Percentiles rank a stretch among this genome's conserved stretches.
Conservation (phyloP, 2,888 invertebrate species). For the Trissolcus japonicus region DNA sequence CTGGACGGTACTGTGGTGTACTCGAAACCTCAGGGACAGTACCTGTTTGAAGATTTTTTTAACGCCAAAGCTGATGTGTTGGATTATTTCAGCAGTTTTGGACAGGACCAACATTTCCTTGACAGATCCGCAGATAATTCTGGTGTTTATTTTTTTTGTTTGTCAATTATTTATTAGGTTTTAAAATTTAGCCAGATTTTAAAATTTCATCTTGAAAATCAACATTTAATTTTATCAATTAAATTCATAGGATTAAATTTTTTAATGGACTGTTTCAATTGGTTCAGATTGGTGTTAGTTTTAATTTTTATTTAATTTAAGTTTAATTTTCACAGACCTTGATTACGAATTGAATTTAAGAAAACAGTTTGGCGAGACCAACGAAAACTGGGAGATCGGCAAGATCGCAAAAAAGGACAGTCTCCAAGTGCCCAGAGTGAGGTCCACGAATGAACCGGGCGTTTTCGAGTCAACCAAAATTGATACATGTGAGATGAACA, state of each 20-base stretch:
- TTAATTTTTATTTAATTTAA: too few species aligned
- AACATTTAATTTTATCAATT: too few species aligned
- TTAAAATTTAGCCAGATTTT: too few species aligned
- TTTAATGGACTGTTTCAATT: too few species aligned
- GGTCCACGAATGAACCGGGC: neutral
- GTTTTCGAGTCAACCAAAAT: too few species aligned
- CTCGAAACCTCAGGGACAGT: neutral
- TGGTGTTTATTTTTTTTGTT: too few species aligned
- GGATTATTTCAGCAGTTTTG: slow-evolving; percentile 8
- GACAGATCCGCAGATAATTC: slow-evolving; percentile 1
- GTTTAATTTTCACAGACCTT: too few species aligned
- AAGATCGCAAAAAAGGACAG: slow-evolving; percentile 11
- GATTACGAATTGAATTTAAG: slow-evolving; percentile 9
- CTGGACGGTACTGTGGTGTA: slow-evolving; percentile 5
- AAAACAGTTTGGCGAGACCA: neutral
- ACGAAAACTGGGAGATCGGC: slow-evolving; percentile 5
- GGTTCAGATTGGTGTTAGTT: too few species aligned
- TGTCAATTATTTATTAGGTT: too few species aligned
- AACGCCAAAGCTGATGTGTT: slow-evolving; percentile 9
- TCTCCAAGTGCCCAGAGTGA: slow-evolving; percentile 8
- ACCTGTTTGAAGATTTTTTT: slow-evolving; percentile 6
- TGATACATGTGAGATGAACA: slow-evolving; percentile 1
- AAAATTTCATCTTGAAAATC: too few species aligned
- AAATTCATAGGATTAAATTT: too few species aligned
- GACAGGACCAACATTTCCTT: neutral